Percentiles rank a stretch among this genome's conserved stretches.
Conservation (phyloP, 2,888 invertebrate genomes). For the Myathropa florea region DNA sequence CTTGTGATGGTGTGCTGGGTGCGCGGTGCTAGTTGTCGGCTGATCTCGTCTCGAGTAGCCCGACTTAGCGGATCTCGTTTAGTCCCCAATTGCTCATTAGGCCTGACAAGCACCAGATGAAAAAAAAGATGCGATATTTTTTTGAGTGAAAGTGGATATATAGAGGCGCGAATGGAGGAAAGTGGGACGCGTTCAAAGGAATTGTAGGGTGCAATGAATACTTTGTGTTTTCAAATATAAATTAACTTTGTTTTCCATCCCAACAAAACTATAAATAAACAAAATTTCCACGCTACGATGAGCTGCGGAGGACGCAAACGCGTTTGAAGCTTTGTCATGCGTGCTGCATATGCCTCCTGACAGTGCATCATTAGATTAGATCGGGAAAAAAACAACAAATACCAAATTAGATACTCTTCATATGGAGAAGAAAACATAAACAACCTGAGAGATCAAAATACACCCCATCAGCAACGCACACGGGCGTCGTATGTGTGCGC, state of each 20-base stretch:
- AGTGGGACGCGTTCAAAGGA: conserved; percentile 45
- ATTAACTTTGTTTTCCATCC: conserved; percentile 12
- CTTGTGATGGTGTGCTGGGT: not conserved
- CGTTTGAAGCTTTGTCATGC: conserved; percentile 55
- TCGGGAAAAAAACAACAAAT: conserved; percentile 1
- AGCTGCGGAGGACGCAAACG: conserved; percentile 17
- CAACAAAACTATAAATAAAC: conserved; percentile 37
- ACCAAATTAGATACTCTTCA: conserved; percentile 38
- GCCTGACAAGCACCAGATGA: conserved; percentile 47
- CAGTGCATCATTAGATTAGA: conserved; percentile 36
- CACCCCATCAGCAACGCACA: not conserved
- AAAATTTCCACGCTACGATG: conserved; percentile 38
- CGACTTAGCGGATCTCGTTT: conserved; percentile 41
- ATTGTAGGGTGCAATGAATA: conserved; percentile 37
- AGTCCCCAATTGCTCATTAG: conserved; percentile 63
- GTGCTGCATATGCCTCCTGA: conserved; percentile 32
- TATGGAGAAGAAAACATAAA: conserved; percentile 27
- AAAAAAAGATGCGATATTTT: too few species aligned
- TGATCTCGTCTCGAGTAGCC: not conserved
- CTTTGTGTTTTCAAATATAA: conserved; percentile 16
- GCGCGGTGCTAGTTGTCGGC: not conserved
- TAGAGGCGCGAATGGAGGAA: conserved; percentile 31
- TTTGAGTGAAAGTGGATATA: conserved; percentile 8
- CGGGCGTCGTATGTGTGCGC: conserved; percentile 6
- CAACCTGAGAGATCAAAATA: conserved; percentile 16